phyloP scores from a whole-genome alignment of 2,888 invertebrate species.

The Drosophila fulvimacula region DNA sequence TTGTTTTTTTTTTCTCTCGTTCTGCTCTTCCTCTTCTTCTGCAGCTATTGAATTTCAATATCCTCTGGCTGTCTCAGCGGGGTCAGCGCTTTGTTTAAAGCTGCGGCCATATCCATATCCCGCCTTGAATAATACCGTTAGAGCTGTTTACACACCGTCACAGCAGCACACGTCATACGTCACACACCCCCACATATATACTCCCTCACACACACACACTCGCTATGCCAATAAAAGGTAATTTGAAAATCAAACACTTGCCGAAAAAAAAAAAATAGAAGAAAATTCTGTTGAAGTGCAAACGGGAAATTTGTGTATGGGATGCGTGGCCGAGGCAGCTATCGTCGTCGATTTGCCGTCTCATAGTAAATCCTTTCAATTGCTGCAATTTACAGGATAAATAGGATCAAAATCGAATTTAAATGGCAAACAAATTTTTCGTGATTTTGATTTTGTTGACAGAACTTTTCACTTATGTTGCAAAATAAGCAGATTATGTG shows the following conservation, averaged over 20 bases:
- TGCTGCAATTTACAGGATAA: constrained; percentile 83
- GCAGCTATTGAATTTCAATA: constrained; percentile 76
- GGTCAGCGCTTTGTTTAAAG: constrained; percentile 41
- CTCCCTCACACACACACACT: constrained; percentile 7
- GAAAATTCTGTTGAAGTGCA: constrained; percentile 5
- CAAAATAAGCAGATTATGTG: constrained; percentile 77
- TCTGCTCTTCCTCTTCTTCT: constrained; percentile 14
- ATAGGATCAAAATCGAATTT: constrained; percentile 84
- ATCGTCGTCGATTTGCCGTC: constrained; percentile 30
- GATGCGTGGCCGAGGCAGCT: neutral
- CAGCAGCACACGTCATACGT: constrained; percentile 38
- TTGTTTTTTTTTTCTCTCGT: constrained; percentile 66
- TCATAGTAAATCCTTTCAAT: constrained; percentile 82
- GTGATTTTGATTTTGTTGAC: constrained; percentile 79
- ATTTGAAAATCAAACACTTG: constrained; percentile 81
- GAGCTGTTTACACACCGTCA: constrained; percentile 42
- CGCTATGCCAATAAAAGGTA: constrained; percentile 70
- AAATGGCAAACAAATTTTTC: constrained; percentile 83
- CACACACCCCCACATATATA: constrained; percentile 11
- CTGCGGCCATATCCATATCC: constrained; percentile 33
- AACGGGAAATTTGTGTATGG: neutral
- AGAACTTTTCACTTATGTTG: constrained; percentile 82
- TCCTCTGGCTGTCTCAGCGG: constrained; percentile 26
- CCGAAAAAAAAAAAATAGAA: constrained; percentile 23
- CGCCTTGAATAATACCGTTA: constrained; percentile 27